Base-by-base conservation (phyloP, 2,888 invertebrate species). In the Cancer borealis region DNA sequence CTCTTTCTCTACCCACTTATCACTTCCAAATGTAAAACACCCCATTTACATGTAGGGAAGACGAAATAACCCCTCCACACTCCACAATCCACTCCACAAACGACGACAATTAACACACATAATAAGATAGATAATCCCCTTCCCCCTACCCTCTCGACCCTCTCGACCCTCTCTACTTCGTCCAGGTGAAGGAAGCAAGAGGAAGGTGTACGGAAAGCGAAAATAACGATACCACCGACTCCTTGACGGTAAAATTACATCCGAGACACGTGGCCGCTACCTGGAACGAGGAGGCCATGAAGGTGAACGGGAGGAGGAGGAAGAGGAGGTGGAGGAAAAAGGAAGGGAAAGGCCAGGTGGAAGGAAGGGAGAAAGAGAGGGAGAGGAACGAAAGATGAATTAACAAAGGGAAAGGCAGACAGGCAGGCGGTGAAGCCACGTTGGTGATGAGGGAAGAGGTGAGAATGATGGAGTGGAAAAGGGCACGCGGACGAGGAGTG, bases 241-340 rank as follows among this genome's bases (percentile, higher is more conserved):
- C 66, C 45, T 30, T 66, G 39, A 60, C 30, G 66, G 45, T 17
- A 60, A 73, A 91, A 91, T 73, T 91, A 91, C 91, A 73, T 46
- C 39, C 17, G 91, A 91, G 73, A 73, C 91, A 91, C 91, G 91
- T 91, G 91, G 91, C 60, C 17, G 26, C 49, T 90, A 60, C 91
- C 45, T 90, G 90, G 47, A 54, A 49, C 30, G 49, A 90, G 54
- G 90, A 54, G 26, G 90, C 26, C 79, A 79, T 79, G 79, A 79
- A 79, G 79, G 79, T 79, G 79, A 79, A 79, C 26, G 54, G 0
- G 54, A 49, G 47, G 26, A 88, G 46, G 88, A n/a, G 90, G 49
- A 90, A 54, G 49, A 30, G 49, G 90, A 46, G 54, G 47, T 21
- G 49, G 49, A 47, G 47, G 47, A n/a, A 89, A n/a, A 17, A 88